Conservation (phyloP, 2,888 invertebrate species). For the Stenodera caucasica region DNA sequence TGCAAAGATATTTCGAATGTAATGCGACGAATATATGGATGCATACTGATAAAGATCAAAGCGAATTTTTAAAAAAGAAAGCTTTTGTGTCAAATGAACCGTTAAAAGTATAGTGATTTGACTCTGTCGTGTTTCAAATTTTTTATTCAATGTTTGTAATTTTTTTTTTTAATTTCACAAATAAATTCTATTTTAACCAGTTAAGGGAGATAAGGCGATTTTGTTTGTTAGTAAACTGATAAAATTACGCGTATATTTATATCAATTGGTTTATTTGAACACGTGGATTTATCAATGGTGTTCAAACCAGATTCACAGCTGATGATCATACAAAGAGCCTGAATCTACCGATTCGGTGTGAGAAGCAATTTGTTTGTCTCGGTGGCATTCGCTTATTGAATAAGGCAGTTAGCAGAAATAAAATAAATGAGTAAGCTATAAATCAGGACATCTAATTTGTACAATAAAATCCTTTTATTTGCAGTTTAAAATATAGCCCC, state of each 20-base stretch:
- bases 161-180: not conserved
- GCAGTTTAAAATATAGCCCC: conserved; percentile 25
- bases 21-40: conserved; percentile 36
- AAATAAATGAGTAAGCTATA: conserved; percentile 19
- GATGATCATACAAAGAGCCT: conserved; percentile 5
- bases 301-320: not conserved
- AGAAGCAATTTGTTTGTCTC: conserved; percentile 5
- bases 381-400: conserved; percentile 6
- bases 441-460: conserved; percentile 26
- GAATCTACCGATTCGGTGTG: not conserved
- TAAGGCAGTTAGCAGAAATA: conserved; percentile 18
- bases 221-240: too few relatives aligned
- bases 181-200: not conserved
- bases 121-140: conserved; percentile 40
- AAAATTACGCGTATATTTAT: too few relatives aligned
- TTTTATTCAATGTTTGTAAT: conserved; percentile 38
- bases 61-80: conserved; percentile 35
- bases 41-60: conserved; percentile 36
- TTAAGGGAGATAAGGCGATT: too few relatives aligned
- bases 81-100: conserved; percentile 44
- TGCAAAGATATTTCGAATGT: conserved; percentile 32
- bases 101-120: conserved; percentile 43
- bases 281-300: not conserved
- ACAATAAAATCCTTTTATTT: conserved; percentile 28
- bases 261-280: not conserved